These are phyloP conservation scores for Morone chrysops DNA, from an alignment of 2,113 vertebrate species.

Conservation along the genomic window DNA sequence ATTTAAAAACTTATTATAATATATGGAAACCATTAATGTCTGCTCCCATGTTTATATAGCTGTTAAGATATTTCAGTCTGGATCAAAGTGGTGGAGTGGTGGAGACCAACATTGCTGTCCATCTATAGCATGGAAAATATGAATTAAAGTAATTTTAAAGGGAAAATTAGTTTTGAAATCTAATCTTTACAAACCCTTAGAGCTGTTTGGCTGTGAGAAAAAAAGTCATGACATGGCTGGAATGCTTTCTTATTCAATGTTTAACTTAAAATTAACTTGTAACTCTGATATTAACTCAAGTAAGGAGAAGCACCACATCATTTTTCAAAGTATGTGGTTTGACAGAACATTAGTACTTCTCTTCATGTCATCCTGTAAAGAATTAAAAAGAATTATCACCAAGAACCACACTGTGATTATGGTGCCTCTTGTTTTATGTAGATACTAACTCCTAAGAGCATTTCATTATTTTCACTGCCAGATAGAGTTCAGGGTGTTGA, in stretches of 20 bases:
- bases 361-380: not conserved
- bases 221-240: not conserved
- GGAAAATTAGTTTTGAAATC: not conserved
- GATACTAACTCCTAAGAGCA: slow-evolving; percentile 89
- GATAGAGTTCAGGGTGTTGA: slow-evolving; percentile 89
- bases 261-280: not conserved
- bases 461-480: slow-evolving; percentile 89
- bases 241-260: not conserved
- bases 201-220: not conserved
- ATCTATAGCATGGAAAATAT: not conserved
- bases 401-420: slow-evolving; percentile 37
- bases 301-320: not conserved
- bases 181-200: not conserved
- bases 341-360: not conserved
- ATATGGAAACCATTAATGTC: too few relatives aligned
- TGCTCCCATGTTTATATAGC: too few relatives aligned
- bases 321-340: slow-evolving; percentile 10
- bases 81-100: not conserved
- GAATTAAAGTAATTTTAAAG: not conserved
- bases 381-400: not conserved
- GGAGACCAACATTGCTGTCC: not conserved
- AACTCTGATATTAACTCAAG: not conserved
- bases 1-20: too few relatives aligned
- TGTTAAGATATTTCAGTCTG: not conserved
- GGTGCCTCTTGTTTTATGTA: slow-evolving; percentile 80